A percentile compares a stretch with the other conserved stretches of the same genome.
phyloP scores from a whole-genome alignment of 2,797 vertebrate species.

The Hoplostethus mediterraneus region DNA sequence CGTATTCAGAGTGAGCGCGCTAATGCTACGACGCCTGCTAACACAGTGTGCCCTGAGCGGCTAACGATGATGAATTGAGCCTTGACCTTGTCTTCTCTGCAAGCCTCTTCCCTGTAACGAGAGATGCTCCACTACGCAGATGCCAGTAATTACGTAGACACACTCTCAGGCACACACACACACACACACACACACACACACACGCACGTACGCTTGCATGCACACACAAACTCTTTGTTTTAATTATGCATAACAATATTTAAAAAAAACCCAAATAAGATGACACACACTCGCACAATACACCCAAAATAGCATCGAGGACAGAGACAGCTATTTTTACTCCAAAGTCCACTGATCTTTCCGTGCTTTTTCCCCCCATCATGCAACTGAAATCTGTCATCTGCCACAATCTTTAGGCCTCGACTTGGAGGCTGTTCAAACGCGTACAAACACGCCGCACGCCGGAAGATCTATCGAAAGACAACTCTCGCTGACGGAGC shows the following conservation, averaged over 20 bases:
- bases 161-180: neutral
- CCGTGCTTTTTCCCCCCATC: constrained; percentile 48
- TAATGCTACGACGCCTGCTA: constrained; percentile 23
- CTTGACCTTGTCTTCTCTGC: constrained; percentile 76
- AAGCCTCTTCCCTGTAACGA: constrained; percentile 68
- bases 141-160: constrained; percentile 74
- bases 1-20: constrained; percentile 25
- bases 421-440: constrained; percentile 40
- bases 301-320: constrained; percentile 56
- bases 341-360: constrained; percentile 57
- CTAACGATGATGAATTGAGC: constrained; percentile 74
- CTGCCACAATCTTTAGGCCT: constrained; percentile 53
- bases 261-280: constrained; percentile 22
- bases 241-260: constrained; percentile 59
- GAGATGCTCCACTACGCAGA: constrained; percentile 68
- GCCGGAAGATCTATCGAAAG: constrained; percentile 54
- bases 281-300: neutral
- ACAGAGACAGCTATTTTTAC: constrained; percentile 69
- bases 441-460: constrained; percentile 61
- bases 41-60: constrained; percentile 42
- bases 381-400: constrained; percentile 60
- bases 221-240: constrained; percentile 34
- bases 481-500: constrained; percentile 62
- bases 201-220: neutral
- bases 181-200: constrained; percentile 10